Percentiles rank a stretch among this genome's conserved stretches.
phyloP scores from a whole-genome alignment of 2,113 vertebrate genomes.

The Lontra canadensis region DNA sequence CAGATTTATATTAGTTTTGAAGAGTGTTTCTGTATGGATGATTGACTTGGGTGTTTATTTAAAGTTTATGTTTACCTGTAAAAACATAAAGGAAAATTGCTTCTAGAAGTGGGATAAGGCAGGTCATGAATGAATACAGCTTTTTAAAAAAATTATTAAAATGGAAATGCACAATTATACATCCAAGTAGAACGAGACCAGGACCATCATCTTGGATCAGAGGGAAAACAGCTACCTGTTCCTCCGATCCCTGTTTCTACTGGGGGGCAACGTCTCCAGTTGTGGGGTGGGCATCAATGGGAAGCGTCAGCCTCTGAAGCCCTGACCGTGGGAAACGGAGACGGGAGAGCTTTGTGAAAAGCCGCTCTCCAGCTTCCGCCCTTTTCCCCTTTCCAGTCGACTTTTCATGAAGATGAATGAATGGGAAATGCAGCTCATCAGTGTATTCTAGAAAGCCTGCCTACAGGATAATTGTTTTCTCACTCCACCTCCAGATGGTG shows the following conservation, averaged over 20 bases:
- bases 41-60: neutral
- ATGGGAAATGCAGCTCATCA: neutral
- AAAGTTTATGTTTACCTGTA: neutral
- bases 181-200: neutral
- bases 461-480: neutral
- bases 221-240: neutral
- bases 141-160: neutral
- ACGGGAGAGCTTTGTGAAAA: neutral
- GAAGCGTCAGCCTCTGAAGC: neutral
- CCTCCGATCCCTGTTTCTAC: neutral
- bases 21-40: neutral
- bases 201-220: neutral
- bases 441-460: neutral
- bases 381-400: rapidly evolving
- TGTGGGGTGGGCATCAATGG: neutral
- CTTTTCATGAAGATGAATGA: neutral
- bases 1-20: neutral
- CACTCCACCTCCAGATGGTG: conserved; percentile 89
- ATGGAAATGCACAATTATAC: neutral
- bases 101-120: neutral
- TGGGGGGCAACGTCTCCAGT: neutral
- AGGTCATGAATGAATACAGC: neutral
- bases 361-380: neutral
- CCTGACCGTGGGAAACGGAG: neutral
- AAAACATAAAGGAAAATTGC: neutral